These are phyloP conservation scores for Ophion slaviceki DNA, from an alignment of 2,888 invertebrate species.

Conservation along the genomic window DNA sequence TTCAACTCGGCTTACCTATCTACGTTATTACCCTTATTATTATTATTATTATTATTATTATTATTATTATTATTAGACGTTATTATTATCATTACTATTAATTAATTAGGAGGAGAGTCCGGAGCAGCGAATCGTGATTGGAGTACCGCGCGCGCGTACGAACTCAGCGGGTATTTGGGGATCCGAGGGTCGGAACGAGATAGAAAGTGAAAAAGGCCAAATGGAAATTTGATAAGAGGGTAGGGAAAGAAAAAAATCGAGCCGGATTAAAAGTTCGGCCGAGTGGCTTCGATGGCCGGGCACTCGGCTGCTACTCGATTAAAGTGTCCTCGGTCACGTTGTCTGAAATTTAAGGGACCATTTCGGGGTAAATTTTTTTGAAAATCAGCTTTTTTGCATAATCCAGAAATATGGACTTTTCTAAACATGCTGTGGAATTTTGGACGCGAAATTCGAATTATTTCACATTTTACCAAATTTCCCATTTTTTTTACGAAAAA, in stretches of 20 bases:
- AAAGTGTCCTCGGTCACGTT: not conserved
- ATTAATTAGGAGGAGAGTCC: constrained; percentile 54
- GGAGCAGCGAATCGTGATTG: constrained; percentile 31
- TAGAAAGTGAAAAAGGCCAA: constrained; percentile 32
- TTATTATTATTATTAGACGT: not conserved
- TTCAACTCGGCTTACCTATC: constrained; percentile 42
- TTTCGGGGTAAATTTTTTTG: no score
- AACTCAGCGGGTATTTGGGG: not conserved
- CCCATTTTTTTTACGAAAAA: no score
- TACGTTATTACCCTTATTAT: constrained; percentile 43
- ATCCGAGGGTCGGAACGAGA: constrained; percentile 18
- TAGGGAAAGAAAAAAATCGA: not conserved
- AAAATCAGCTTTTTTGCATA: no score
- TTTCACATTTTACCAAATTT: no score
- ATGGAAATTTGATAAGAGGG: constrained; percentile 28
- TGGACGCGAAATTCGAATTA: no score
- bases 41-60: constrained; percentile 12
- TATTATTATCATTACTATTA: constrained; percentile 28
- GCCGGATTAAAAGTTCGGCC: constrained; percentile 13
- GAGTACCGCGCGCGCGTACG: constrained; percentile 13
- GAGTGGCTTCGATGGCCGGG: not conserved
- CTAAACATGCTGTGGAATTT: no score
- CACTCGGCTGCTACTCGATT: not conserved
- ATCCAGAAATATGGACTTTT: no score
- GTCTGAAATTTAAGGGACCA: not conserved